phyloP scores from a whole-genome alignment of 1,140 invertebrate genomes.

The Leptopilina clavipes region DNA sequence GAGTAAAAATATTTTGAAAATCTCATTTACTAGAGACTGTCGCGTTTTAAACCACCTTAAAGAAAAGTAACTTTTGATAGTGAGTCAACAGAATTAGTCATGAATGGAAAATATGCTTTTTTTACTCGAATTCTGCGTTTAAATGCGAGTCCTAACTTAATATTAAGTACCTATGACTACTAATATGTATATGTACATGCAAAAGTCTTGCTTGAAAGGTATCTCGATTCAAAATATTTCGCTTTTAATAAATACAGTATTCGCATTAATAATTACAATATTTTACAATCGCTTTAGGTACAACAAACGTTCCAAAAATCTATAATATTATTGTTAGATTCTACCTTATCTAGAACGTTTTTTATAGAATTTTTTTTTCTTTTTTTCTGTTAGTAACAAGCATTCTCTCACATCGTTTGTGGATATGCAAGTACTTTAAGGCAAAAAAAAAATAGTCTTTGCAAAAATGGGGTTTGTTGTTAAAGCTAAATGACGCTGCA shows the following conservation, averaged over 20 bases:
- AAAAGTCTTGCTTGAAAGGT: constrained; percentile 27
- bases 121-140: constrained; percentile 32
- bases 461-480: constrained; percentile 5
- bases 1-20: too few relatives aligned
- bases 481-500: not conserved
- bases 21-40: too few relatives aligned
- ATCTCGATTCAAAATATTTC: constrained; percentile 56
- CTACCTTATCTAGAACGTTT: constrained; percentile 32
- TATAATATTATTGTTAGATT: constrained; percentile 34
- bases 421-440: constrained; percentile 13
- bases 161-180: constrained; percentile 11
- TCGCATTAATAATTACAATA: constrained; percentile 61
- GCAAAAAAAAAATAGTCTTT: not conserved
- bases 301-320: constrained; percentile 50
- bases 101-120: constrained; percentile 12
- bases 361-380: not conserved
- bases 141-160: constrained; percentile 36
- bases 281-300: constrained; percentile 62
- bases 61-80: not conserved
- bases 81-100: not conserved
- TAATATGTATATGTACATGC: constrained; percentile 24
- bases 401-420: not conserved
- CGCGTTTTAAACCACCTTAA: not conserved
- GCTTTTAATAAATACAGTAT: constrained; percentile 61
- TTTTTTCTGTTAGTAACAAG: constrained; percentile 11